Conservation (phyloP, 2,797 vertebrate genomes). For the Glossophaga mutica region DNA sequence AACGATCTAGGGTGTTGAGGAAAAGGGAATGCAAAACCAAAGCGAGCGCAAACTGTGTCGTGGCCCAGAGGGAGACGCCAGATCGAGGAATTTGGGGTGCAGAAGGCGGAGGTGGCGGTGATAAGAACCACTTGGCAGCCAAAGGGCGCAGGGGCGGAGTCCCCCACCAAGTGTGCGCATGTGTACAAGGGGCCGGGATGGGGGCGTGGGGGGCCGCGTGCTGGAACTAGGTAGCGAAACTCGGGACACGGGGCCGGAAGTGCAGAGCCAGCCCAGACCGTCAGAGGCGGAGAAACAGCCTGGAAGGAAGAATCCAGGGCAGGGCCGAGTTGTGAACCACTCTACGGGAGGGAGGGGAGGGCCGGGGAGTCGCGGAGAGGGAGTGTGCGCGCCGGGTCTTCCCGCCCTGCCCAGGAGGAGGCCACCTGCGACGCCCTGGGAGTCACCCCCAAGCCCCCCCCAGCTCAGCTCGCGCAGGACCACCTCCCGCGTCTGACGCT, state of each 20-base stretch:
- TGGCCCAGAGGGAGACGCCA: rapidly evolving
- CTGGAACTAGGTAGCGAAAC: not conserved
- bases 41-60: too few species aligned
- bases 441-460: not conserved
- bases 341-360: not conserved
- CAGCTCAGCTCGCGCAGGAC: not conserved
- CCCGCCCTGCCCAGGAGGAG: rapidly evolving
- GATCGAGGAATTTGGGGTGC: not conserved
- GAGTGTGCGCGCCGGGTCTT: rapidly evolving
- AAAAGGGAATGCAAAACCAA: not conserved
- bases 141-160: rapidly evolving
- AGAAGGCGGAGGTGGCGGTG: rapidly evolving
- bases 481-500: not conserved
- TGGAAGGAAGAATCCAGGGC: not conserved
- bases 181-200: too few species aligned
- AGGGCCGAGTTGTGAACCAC: rapidly evolving
- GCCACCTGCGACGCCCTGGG: too few species aligned
- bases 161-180: rapidly evolving
- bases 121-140: too few species aligned
- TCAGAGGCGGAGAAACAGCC: not conserved
- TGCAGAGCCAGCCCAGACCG: not conserved
- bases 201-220: rapidly evolving
- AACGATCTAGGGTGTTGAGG: too few species aligned
- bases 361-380: rapidly evolving
- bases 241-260: not conserved